Evolutionary conservation across 2,888 invertebrate genomes (phyloP).

Genomic region (Siphlonurus alternatus): DNA sequence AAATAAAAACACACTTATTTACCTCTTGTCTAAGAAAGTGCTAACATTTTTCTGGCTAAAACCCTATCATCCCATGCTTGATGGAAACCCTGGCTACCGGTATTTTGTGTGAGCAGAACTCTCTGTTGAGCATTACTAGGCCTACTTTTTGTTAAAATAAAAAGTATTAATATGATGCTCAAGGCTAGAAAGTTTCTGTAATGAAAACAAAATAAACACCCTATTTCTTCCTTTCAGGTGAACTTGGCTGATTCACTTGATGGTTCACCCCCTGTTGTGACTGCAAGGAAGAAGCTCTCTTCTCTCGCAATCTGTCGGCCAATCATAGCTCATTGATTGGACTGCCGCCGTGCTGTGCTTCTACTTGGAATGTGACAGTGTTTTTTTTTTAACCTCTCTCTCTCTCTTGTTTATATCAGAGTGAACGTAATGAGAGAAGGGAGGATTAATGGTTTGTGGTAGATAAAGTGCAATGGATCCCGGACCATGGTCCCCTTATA

Average conservation of each 20-base stretch:
- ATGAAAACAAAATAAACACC: background rate
- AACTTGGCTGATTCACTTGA: background rate
- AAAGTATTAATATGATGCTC: background rate
- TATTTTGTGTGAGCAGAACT: background rate
- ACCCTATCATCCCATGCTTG: background rate
- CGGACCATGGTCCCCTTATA: conserved; percentile 70
- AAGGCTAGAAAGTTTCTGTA: background rate
- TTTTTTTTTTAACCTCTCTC: background rate
- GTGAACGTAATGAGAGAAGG: background rate
- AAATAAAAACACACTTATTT: background rate
- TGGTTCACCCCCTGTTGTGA: background rate
- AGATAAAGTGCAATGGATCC: background rate
- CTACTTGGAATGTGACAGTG: background rate
- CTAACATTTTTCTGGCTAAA: background rate
- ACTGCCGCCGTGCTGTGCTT: background rate
- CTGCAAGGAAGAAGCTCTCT: background rate
- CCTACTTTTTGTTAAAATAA: background rate
- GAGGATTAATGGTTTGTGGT: background rate
- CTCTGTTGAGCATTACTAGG: background rate
- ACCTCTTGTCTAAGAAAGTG: background rate
- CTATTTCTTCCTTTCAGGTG: background rate
- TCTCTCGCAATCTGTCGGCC: no score
- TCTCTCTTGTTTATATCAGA: background rate
- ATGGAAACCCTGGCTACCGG: background rate
- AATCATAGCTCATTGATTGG: no score